These are phyloP conservation scores for Ptiloglossa arizonensis DNA, from an alignment of 1,140 invertebrate species.

Conservation along the genomic window DNA sequence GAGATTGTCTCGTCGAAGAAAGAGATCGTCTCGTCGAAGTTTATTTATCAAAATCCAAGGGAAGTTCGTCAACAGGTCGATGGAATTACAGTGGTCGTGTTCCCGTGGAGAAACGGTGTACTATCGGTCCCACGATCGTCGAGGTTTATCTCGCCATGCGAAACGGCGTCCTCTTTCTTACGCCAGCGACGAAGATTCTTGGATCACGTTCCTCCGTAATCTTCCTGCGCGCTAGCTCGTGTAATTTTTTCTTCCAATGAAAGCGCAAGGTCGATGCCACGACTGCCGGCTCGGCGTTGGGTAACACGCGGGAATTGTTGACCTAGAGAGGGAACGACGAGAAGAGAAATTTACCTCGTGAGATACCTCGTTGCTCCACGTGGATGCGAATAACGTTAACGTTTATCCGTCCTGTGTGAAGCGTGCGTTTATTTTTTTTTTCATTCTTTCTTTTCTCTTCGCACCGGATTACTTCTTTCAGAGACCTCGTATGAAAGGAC, in stretches of 20 bases:
- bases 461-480: no score
- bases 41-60: background rate
- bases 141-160: conserved; percentile 28
- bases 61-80: background rate
- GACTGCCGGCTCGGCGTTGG: background rate
- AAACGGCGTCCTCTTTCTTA: conserved; percentile 5
- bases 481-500: no score
- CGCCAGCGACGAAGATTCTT: conserved; percentile 3
- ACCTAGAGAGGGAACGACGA: conserved; percentile 6
- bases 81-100: conserved; percentile 1
- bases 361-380: background rate
- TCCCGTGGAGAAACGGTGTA: conserved; percentile 16
- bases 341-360: background rate
- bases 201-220: conserved; percentile 18
- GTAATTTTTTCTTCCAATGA: conserved; percentile 21
- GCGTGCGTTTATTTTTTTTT: no score
- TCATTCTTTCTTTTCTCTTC: no score
- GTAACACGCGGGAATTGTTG: background rate
- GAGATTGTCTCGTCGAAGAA: no score
- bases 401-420: no score
- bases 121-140: conserved; percentile 47
- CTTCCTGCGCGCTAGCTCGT: conserved; percentile 17
- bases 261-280: conserved; percentile 30
- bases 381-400: no score
- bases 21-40: background rate